Percentiles rank a stretch among this genome's conserved stretches.
Evolutionary conservation across 2,113 vertebrate species (phyloP).

Genomic region (Otus sunia): DNA sequence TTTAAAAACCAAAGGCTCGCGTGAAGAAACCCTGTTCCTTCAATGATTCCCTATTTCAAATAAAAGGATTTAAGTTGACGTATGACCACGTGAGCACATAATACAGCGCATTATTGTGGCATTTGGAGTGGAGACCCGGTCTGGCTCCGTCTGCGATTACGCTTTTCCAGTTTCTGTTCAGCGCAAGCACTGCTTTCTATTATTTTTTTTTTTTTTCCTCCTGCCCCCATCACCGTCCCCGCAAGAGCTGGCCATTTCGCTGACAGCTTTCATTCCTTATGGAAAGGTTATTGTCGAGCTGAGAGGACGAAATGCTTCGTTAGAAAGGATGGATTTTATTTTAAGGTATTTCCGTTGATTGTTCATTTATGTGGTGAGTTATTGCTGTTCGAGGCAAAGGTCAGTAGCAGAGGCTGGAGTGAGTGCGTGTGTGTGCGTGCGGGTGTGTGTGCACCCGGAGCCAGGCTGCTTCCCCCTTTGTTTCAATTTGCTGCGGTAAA

Average conservation of each 20-base stretch:
- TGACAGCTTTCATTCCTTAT: slow-evolving; percentile 76
- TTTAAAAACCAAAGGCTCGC: slow-evolving; percentile 56
- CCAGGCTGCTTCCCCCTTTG: slow-evolving; percentile 73
- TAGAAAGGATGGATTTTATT: slow-evolving; percentile 98
- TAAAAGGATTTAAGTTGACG: slow-evolving; percentile 97
- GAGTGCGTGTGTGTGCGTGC: slow-evolving; percentile 59
- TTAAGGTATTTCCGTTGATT: slow-evolving; percentile 99
- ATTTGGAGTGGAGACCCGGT: slow-evolving; percentile 87
- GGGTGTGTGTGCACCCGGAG: slow-evolving; percentile 64
- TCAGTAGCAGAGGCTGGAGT: slow-evolving; percentile 81
- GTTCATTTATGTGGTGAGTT: slow-evolving; percentile 95
- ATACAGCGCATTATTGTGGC: slow-evolving; percentile 91
- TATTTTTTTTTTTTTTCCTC: slow-evolving; percentile 53
- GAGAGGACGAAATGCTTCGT: slow-evolving; percentile 77
- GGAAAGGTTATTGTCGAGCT: slow-evolving; percentile 77
- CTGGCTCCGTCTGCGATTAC: slow-evolving; percentile 88
- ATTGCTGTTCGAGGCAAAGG: slow-evolving; percentile 88
- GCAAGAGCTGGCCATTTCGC: slow-evolving; percentile 72
- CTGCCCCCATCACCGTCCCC: slow-evolving; percentile 69
- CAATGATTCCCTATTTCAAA: slow-evolving; percentile 94
- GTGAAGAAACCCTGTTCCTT: slow-evolving; percentile 83
- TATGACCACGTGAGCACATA: slow-evolving; percentile 97
- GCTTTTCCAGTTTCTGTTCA: slow-evolving; percentile 86
- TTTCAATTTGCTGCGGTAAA: slow-evolving; percentile 73
- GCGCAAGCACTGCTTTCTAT: slow-evolving; percentile 79